Evolutionary conservation across 2,888 invertebrate genomes (phyloP).

Genomic region (Fragum sueziense): DNA sequence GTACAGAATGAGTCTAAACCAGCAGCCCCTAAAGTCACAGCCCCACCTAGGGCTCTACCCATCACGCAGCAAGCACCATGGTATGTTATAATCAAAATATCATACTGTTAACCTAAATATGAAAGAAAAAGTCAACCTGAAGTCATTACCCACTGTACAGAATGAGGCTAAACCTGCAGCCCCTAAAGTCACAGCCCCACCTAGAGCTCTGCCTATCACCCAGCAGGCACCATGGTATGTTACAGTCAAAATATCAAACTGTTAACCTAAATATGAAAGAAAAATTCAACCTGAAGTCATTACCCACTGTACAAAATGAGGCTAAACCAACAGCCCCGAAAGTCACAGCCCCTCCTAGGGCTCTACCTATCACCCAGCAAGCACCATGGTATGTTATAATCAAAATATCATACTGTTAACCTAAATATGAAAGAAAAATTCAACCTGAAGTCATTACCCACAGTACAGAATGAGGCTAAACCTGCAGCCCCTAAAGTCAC

Average conservation of each 20-base stretch:
- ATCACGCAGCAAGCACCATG: constrained; percentile 68
- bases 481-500: constrained; percentile 34
- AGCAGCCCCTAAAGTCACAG: constrained; percentile 28
- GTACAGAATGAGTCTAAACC: constrained; percentile 54
- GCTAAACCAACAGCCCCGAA: constrained; percentile 49
- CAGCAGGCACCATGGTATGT: constrained; percentile 69
- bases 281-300: constrained; percentile 78
- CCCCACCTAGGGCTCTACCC: constrained; percentile 58
- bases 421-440: constrained; percentile 82
- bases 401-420: too few species aligned
- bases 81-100: constrained; percentile 40
- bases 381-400: constrained; percentile 73
- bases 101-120: too few species aligned
- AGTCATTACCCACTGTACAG: constrained; percentile 58
- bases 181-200: constrained; percentile 25
- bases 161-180: constrained; percentile 55
- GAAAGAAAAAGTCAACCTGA: constrained; percentile 81
- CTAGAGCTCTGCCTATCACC: constrained; percentile 63
- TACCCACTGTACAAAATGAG: constrained; percentile 56
- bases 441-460: constrained; percentile 74
- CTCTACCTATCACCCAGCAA: constrained; percentile 61
- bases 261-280: too few species aligned
- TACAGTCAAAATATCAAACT: too few species aligned
- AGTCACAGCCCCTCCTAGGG: constrained; percentile 48
- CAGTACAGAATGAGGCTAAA: constrained; percentile 51